Conservation (phyloP, 2,797 vertebrate species). For the Clarias platycephalus region DNA sequence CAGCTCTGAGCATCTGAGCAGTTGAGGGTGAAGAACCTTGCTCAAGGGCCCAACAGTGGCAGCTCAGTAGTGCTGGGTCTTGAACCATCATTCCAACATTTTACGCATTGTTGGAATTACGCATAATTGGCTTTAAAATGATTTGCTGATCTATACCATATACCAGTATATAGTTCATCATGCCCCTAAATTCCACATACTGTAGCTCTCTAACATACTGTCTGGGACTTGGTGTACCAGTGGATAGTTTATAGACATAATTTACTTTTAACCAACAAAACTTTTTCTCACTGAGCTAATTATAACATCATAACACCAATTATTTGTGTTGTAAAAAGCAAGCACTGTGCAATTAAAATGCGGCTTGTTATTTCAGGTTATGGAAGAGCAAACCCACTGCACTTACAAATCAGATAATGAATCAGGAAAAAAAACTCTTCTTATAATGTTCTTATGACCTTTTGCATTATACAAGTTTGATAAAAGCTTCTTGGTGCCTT, state of each 20-base stretch:
- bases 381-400: slow-evolving; percentile 14
- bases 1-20: no score
- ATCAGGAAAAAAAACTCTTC: slow-evolving; percentile 28
- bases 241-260: neutral
- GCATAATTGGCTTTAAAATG: neutral
- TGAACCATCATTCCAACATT: neutral
- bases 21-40: no score
- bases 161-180: neutral
- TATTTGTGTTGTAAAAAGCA: slow-evolving; percentile 30
- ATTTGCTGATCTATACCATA: neutral
- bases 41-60: no score
- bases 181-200: neutral
- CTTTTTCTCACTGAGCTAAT: slow-evolving; percentile 26
- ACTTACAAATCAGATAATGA: slow-evolving; percentile 41
- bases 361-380: slow-evolving; percentile 36
- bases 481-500: slow-evolving; percentile 4
- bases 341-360: slow-evolving; percentile 46
- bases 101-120: no score
- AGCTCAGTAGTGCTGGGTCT: no score
- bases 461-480: slow-evolving; percentile 1
- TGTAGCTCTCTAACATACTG: neutral
- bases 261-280: slow-evolving; percentile 12
- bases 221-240: neutral
- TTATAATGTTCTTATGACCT: slow-evolving; percentile 35
- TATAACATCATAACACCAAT: slow-evolving; percentile 43